Conservation (phyloP, 2,888 invertebrate species). For the Omphaloscelis lunosa region DNA sequence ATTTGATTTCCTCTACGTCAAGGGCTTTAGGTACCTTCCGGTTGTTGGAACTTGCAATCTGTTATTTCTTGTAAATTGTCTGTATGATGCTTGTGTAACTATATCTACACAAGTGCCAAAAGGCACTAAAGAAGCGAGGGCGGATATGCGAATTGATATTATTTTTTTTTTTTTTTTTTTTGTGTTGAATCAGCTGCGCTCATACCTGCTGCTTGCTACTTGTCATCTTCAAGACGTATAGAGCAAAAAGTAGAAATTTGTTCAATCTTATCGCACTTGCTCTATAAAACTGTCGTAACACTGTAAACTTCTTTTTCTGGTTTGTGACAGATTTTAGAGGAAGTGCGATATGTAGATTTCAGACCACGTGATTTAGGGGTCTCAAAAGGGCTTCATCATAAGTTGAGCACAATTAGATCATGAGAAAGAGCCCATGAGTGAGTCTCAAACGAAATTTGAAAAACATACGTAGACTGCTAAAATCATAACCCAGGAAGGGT, state of each 20-base stretch:
- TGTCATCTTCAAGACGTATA: neutral
- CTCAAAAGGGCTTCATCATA: neutral
- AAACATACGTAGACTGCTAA: too few species aligned
- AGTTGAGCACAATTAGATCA: neutral
- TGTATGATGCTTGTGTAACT: neutral
- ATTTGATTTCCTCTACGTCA: constrained; percentile 7
- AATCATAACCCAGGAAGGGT: too few species aligned
- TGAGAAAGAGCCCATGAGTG: neutral
- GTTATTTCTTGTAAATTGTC: constrained; percentile 7
- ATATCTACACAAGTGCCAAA: neutral
- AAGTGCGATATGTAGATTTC: neutral
- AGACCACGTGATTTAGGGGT: neutral
- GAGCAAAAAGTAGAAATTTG: neutral
- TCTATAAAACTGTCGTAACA: too few species aligned
- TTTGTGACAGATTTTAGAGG: too few species aligned
- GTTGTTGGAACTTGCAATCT: neutral
- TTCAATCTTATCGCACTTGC: neutral
- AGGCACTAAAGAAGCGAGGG: too few species aligned
- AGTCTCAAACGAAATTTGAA: neutral
- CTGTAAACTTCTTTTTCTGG: too few species aligned
- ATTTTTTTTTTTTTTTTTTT: too few species aligned
- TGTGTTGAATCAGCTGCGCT: neutral
- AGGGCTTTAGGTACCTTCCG: neutral
- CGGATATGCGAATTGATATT: neutral
- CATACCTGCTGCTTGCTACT: neutral